A percentile compares a stretch with the other conserved stretches of the same genome.
Evolutionary conservation across 2,888 invertebrate species (phyloP).

Genomic region (Ophion ellenae): DNA sequence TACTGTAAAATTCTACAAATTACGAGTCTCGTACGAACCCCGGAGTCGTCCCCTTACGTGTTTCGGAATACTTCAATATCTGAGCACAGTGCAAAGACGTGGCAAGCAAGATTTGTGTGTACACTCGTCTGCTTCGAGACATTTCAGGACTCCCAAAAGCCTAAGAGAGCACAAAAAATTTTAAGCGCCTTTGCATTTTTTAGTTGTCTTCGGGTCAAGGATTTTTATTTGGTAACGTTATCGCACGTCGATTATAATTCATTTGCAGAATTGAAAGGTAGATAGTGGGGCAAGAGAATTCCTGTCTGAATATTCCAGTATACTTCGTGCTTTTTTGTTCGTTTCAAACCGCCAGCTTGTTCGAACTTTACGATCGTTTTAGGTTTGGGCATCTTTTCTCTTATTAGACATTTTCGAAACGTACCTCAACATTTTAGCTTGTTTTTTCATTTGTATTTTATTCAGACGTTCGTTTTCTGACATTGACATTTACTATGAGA

Average conservation of each 20-base stretch:
- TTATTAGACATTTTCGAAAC: too few relatives aligned
- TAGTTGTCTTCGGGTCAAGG: too few relatives aligned
- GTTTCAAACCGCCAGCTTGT: too few relatives aligned
- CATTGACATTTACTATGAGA: too few relatives aligned
- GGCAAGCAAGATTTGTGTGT: background rate
- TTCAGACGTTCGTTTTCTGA: too few relatives aligned
- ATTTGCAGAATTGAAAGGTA: background rate
- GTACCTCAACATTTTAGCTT: too few relatives aligned
- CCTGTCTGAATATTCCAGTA: background rate
- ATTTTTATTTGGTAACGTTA: background rate
- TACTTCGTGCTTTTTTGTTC: background rate
- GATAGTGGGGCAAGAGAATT: background rate
- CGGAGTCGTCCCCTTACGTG: background rate
- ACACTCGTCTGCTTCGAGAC: background rate
- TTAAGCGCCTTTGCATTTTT: too few relatives aligned
- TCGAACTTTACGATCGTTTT: too few relatives aligned
- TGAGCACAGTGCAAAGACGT: background rate
- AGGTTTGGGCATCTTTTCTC: too few relatives aligned
- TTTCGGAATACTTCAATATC: background rate
- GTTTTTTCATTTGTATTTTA: too few relatives aligned
- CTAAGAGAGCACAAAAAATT: background rate
- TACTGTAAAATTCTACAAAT: conserved; percentile 22
- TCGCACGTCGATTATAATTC: background rate
- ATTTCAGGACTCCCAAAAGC: background rate
- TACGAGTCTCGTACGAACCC: background rate